These are phyloP conservation scores for Drosophila bocki DNA, from an alignment of 1,140 invertebrate genomes.

Conservation along the genomic window DNA sequence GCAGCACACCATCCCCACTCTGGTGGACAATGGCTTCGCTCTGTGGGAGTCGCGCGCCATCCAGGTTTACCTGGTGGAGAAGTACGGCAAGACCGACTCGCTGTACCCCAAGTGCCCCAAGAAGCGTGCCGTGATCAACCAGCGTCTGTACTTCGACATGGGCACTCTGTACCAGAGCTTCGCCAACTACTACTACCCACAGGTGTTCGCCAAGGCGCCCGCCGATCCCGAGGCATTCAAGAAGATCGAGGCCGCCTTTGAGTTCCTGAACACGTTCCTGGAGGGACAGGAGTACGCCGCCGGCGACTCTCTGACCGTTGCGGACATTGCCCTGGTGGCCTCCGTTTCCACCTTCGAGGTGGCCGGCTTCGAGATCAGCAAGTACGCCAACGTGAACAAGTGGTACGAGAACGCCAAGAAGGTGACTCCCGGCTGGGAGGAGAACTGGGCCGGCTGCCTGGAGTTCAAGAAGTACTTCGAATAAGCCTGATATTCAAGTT, in stretches of 20 bases:
- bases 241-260: constrained; percentile 88
- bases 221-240: constrained; percentile 88
- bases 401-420: constrained; percentile 90
- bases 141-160: constrained; percentile 91
- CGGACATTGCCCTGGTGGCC: constrained; percentile 88
- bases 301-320: constrained; percentile 90
- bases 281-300: constrained; percentile 88
- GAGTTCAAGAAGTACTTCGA: constrained; percentile 86
- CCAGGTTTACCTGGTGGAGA: constrained; percentile 89
- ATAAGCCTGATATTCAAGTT: constrained; percentile 53
- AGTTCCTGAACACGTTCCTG: constrained; percentile 89
- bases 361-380: constrained; percentile 88
- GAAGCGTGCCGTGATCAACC: constrained; percentile 89
- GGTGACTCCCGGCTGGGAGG: constrained; percentile 90
- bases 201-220: constrained; percentile 88
- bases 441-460: constrained; percentile 88
- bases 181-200: constrained; percentile 89
- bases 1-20: constrained; percentile 88
- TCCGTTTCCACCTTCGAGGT: constrained; percentile 89
- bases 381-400: constrained; percentile 89
- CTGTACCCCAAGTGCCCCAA: constrained; percentile 90
- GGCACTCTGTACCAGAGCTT: constrained; percentile 89
- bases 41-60: constrained; percentile 91
- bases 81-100: constrained; percentile 89
- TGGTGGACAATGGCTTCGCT: constrained; percentile 89